Evolutionary conservation across 2,113 vertebrate species (phyloP).

Genomic region (Caranx ignobilis): DNA sequence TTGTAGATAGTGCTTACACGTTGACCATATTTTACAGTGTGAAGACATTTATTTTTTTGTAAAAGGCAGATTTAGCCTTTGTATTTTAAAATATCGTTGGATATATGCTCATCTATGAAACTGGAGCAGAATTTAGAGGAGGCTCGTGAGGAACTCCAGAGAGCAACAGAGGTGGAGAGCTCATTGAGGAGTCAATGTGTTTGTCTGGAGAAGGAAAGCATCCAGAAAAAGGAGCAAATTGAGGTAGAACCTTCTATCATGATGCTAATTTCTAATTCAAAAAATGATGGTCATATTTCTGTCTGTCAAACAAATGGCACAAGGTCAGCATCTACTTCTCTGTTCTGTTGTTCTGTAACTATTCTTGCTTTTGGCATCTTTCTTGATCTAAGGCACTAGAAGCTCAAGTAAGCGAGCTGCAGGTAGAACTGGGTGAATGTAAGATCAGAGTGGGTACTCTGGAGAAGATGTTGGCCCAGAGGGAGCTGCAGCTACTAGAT

Average conservation of each 20-base stretch:
- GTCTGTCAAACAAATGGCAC: background rate
- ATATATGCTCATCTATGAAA: background rate
- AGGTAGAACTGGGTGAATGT: slow-evolving; percentile 60
- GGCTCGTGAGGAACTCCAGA: slow-evolving; percentile 77
- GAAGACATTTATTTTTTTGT: background rate
- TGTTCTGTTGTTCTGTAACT: background rate
- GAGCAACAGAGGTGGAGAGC: slow-evolving; percentile 65
- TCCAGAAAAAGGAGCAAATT: slow-evolving; percentile 67
- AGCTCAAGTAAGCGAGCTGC: slow-evolving; percentile 51
- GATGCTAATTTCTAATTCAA: background rate
- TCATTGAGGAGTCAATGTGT: slow-evolving; percentile 73
- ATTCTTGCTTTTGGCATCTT: background rate
- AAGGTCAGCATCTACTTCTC: background rate
- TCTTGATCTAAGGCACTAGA: slow-evolving; percentile 46
- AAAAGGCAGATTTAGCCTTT: background rate
- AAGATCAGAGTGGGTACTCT: slow-evolving; percentile 58
- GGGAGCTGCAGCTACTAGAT: slow-evolving; percentile 76
- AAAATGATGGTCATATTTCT: background rate
- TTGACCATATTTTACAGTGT: background rate
- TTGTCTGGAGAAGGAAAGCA: slow-evolving; percentile 74
- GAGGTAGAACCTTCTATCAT: slow-evolving; percentile 50
- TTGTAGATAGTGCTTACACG: background rate
- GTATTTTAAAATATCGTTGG: background rate
- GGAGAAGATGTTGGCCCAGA: slow-evolving; percentile 79
- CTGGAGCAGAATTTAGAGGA: slow-evolving; percentile 81